phyloP scores from a whole-genome alignment of 2,888 invertebrate genomes.

The Hylaea fasciaria region DNA sequence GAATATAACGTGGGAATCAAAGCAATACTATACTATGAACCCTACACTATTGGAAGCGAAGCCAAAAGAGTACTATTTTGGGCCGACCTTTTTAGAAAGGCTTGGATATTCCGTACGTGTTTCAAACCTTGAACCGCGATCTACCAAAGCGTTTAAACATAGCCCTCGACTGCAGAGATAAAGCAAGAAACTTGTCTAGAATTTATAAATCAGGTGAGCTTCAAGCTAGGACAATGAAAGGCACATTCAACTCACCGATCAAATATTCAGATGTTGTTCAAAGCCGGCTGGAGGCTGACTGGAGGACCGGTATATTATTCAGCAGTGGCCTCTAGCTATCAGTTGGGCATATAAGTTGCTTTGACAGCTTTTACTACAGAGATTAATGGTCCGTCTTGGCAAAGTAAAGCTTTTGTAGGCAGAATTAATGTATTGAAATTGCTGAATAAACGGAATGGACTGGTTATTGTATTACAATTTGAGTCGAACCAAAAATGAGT shows the following conservation, averaged over 20 bases:
- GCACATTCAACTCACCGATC: conserved; percentile 18
- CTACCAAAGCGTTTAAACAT: not conserved
- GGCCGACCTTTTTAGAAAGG: not conserved
- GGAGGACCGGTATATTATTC: conserved; percentile 22
- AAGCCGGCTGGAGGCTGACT: conserved; percentile 11
- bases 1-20: too few relatives aligned
- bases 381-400: conserved; percentile 28
- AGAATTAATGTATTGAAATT: conserved; percentile 20
- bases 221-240: conserved; percentile 25
- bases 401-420: conserved; percentile 17
- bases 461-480: too few relatives aligned
- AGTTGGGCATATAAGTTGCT: conserved; percentile 22
- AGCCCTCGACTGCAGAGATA: not conserved
- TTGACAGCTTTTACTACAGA: conserved; percentile 24
- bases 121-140: not conserved
- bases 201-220: conserved; percentile 11
- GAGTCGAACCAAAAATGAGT: too few relatives aligned
- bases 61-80: too few relatives aligned
- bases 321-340: conserved; percentile 18
- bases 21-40: too few relatives aligned
- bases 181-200: conserved; percentile 5
- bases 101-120: not conserved
- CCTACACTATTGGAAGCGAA: not conserved
- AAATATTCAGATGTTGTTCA: conserved; percentile 25
- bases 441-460: not conserved